Evolutionary conservation across 2,113 vertebrate genomes (phyloP), one percentile per base, ranked within the genome.

Genomic region (Thamnaconus septentrionalis): DNA sequence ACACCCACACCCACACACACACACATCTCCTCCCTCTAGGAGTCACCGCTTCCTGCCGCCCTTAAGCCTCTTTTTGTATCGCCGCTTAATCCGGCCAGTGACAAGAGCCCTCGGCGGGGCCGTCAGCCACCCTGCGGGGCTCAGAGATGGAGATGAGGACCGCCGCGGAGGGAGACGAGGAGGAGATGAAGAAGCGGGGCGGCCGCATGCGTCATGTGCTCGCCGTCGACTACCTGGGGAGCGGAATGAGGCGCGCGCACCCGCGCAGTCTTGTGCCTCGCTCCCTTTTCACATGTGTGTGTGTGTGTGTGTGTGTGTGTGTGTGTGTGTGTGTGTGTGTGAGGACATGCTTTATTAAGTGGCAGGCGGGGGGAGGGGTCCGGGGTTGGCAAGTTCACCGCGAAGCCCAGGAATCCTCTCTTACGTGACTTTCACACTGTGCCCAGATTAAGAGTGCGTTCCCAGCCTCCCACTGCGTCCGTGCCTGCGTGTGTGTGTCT

Each of bases 41-140:
- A 86, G 73, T 82, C 86, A 82, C 80, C 80, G 80, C 87, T 90
- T 87, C 82, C 85, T 84, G 69, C 47, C 60, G 83, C 68, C 73
- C 60, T 77, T 87, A 88, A 87, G 81, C 89, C 83, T 89, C 88
- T 90, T 90, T 90, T 85, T 87, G 83, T 85, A 87, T 88, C 85
- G 71, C 77, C 40, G 64, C 80, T 88, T 90, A 90, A 91, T 90
- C 88, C 86, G 59, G 56, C 73, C 77, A 56, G 82, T 75, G 77
- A 90, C 88, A 88, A 86, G 83, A 85, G 87, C 74, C 84, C 86
- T 87, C 73, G 73, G 85, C 61, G 41, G 85, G 81, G 71, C 83
- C 81, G 85, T 89, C 90, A 84, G 87, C 81, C 74, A 31, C 70
- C 87, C 90, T 73, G 89, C 83, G 64, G 85, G 10, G 75, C 69